Base-by-base conservation (phyloP, 2,888 invertebrate species). In the Yponomeuta malinellus region DNA sequence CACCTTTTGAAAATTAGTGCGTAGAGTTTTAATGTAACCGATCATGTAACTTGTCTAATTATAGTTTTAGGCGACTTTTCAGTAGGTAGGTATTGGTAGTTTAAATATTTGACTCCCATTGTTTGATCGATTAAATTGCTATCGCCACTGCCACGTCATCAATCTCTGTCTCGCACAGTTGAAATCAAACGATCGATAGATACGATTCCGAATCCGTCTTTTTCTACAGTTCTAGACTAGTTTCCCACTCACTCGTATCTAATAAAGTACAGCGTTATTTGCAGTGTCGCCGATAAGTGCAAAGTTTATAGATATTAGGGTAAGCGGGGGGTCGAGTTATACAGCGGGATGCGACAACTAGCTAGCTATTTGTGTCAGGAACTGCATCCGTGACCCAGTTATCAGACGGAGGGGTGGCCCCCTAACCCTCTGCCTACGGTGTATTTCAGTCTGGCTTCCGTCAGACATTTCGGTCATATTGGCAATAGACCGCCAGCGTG, bases 361-460 rank as follows among this genome's bases (percentile, higher is more conserved):
- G 86, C 85, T 89, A 90, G 87, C 85, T 89, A 90, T 90, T 89
- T 86, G 90, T 89, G 90, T 90, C 90, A 88, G 90, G 87, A 87
- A 86, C 83, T 85, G 88, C 87, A 90, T 88, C 91, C 89, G 87
- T 91, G 91, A 91, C 91, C 91, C 80, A 90, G 79, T 90, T 90
- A 75, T 75, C 81, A 74, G 76, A 78, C 87, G 52, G 67, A 33
- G 43, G 70, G 67, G 71, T 59, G 63, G 48, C 37, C 37, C 71
- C 63, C 71, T 68, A 80, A 86, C 87, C 87, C 86, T 82, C 83
- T 81, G 84, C 82, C 77, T 76, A 78, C 78, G 80, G 84, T 88
- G 86, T 85, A 89, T 88, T 89, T 89, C 86, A 87, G 89, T 86
- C 85, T 88, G 87, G 85, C 84, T 87, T 87, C 83, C 84, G 81